Percentiles rank a stretch among this genome's conserved stretches.
Conservation (phyloP, 1,140 invertebrate species). For the Ptiloglossa arizonensis region DNA sequence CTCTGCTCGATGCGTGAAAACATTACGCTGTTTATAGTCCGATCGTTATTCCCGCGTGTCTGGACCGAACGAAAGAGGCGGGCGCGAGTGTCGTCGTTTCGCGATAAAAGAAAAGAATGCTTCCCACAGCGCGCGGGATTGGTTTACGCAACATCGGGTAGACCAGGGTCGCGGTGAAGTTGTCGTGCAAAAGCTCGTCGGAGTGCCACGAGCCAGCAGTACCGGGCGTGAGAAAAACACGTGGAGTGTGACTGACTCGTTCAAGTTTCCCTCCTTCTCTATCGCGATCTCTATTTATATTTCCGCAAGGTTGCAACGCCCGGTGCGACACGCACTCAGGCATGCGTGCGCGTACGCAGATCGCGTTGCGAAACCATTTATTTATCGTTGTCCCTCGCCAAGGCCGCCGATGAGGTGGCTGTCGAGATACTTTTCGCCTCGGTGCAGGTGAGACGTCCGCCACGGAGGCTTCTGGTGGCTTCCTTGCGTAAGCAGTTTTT, state of each 20-base stretch:
- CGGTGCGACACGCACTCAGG: slow-evolving; percentile 24
- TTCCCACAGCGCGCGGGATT: slow-evolving; percentile 27
- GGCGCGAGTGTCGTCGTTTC: no score
- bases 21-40: no score
- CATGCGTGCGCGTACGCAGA: slow-evolving; percentile 34
- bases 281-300: slow-evolving; percentile 46
- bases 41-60: no score
- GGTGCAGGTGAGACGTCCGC: slow-evolving; percentile 42
- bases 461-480: slow-evolving; percentile 10
- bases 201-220: neutral
- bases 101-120: slow-evolving; percentile 30
- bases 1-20: no score
- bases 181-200: slow-evolving; percentile 15
- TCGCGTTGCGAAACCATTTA: slow-evolving; percentile 64
- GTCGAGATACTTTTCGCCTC: neutral
- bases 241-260: slow-evolving; percentile 43
- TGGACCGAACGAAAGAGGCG: no score
- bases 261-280: slow-evolving; percentile 32
- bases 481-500: slow-evolving; percentile 9
- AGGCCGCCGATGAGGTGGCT: slow-evolving; percentile 42
- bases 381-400: slow-evolving; percentile 54
- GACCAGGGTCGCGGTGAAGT: slow-evolving; percentile 24
- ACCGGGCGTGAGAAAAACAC: slow-evolving; percentile 58
- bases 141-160: slow-evolving; percentile 41
- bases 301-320: slow-evolving; percentile 54